Conservation (phyloP, 2,797 vertebrate species). For the Ctenochaetus hawaiiensis region DNA sequence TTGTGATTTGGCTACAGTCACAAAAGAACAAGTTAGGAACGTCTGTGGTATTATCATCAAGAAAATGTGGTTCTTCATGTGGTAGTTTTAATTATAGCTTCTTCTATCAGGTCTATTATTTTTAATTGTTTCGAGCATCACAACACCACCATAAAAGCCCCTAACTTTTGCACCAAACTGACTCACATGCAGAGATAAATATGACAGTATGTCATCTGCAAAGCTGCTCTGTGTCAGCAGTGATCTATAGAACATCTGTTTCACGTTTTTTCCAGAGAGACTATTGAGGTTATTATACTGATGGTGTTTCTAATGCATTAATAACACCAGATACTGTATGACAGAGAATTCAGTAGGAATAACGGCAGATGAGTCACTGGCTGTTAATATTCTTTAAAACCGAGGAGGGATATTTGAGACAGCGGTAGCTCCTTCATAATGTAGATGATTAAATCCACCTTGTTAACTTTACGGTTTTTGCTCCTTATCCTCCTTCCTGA, state of each 20-base stretch:
- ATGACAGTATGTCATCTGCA: conserved; percentile 3
- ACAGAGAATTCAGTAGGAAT: conserved; percentile 13
- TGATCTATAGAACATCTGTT: conserved; percentile 36
- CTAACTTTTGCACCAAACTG: conserved; percentile 7
- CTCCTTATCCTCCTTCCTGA: conserved; percentile 27
- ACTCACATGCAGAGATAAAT: conserved; percentile 3
- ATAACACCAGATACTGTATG: background rate
- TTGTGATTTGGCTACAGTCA: background rate
- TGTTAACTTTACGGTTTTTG: conserved; percentile 47
- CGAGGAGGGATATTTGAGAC: conserved; percentile 31
- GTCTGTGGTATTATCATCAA: background rate
- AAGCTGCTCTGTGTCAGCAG: background rate
- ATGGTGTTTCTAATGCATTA: conserved; percentile 26
- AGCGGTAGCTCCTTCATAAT: conserved; percentile 34
- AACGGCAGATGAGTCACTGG: conserved; percentile 31
- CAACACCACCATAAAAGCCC: background rate
- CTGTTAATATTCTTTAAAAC: conserved; percentile 38
- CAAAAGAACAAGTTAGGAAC: background rate
- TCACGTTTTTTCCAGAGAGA: conserved; percentile 20
- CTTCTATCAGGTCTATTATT: conserved; percentile 8
- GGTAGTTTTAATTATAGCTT: conserved; percentile 3
- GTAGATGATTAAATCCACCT: conserved; percentile 49
- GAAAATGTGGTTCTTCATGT: background rate
- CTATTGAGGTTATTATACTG: conserved; percentile 10
- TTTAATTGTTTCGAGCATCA: conserved; percentile 8